Evolutionary conservation across 2,888 invertebrate species (phyloP), one percentile per base, ranked within the genome.

Genomic region (Sesia apiformis): DNA sequence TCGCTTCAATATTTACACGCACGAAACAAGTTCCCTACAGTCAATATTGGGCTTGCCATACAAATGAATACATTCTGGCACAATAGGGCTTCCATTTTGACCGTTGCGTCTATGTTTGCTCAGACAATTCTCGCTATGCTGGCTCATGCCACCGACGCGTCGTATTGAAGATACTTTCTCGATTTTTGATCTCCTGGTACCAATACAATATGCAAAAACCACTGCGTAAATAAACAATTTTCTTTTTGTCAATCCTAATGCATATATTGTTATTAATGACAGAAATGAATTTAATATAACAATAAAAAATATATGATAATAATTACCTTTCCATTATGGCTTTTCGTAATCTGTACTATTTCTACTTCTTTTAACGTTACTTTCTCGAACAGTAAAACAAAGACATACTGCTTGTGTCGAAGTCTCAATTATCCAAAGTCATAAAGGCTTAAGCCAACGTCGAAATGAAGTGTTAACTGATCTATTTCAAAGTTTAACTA

Each of bases 41-140:
- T 87, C 82, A 88, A 88, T 86, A 88, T 89, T 87, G 71, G 72
- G 72, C 74, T 80, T 79, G 71, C 84, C 80, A 82, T 84, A 88
- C 87, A 87, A 88, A 88, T 87, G 86, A 86, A 87, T 88, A 88
- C 86, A 84, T 85, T 84, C 78, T 84, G 81, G 78, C 78, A 87
- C 84, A 87, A 87, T 81, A 70, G 75, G 68, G 74, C 82, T 84
- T 85, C 87, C 86, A 87, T 85, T 84, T 85, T 84, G 84, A 84
- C 84, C 84, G 81, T 70, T 71, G 67, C 72, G 70, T 72, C 62
- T 75, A 63, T 84, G 82, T 88, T 86, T 87, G 78, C 74, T 58
- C 72, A 76, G 81, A 79, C 84, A 86, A 87, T 87, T 87, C 85
- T 79, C 84, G 75, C 74, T 74, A 63, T 72, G 66, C 72, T 63